Base-by-base conservation (phyloP, 2,888 invertebrate species). In the Colostygia pectinataria region DNA sequence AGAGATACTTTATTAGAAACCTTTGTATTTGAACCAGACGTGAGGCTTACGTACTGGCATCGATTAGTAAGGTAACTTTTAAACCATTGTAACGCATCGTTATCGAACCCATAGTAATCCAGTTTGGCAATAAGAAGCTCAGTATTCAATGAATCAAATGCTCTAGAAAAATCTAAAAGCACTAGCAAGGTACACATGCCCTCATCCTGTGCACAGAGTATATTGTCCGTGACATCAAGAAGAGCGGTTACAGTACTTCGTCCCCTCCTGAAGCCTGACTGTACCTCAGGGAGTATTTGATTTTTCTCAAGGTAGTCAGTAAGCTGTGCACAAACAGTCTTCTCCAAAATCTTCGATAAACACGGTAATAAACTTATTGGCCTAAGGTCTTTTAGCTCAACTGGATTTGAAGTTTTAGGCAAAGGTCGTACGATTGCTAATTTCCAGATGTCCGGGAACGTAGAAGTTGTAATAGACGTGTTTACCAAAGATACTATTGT, bases 281-380 rank as follows among this genome's bases (percentile, higher is more conserved):
- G 44, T 7, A 25, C 20, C 8, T 41, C 27, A 2, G 51, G 36
- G 2, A 51, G 9, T 2, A 52, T 46, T 4, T 32, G 0, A 28
- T 46, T 23, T 2, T 12, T 12, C 6, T 46, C 42, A 2, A 47
- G 10, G 7, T 28, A 52, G 0, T 27, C 15, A 3, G 28, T 34
- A 1, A 49, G 1, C 9, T 52, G 50, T 2, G 6, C 1, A 24
- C 20, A 10, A 2, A 52, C 41, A 4, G 10, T 34, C 10, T 47
- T 50, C 33, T 55, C 55, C 3, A 55, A 9, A 7, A 55, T 12
- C n/a, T 52, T 55, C 6, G 51, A 57, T 1, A 58, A 2, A 32
- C 46, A 55, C 1, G 56, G 53, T 9, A 57, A 24, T 0, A 57
- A 47, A 40, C 55, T 59, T 6, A 61, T 57, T 0, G 63, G 57